Conservation (phyloP, 92 coral and sea anemone species). For the Phenganax stokvisi region DNA sequence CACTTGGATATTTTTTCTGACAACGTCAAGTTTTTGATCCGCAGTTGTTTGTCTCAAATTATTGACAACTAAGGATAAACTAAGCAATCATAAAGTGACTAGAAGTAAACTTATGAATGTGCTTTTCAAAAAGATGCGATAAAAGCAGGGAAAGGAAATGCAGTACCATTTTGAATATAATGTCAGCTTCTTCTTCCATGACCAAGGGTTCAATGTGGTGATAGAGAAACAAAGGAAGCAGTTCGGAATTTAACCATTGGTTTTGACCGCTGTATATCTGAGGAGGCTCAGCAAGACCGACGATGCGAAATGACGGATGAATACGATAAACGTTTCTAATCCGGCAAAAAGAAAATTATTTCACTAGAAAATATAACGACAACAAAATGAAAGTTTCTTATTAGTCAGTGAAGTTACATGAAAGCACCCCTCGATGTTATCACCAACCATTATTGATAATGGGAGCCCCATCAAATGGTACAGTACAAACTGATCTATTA, state of each 20-base stretch:
- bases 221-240: slow-evolving; percentile 80
- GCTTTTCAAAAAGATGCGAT: background rate
- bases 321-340: slow-evolving; percentile 70
- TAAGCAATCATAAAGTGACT: too few species aligned
- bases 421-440: too few species aligned
- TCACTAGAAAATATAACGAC: too few species aligned
- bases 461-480: too few species aligned
- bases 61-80: too few species aligned
- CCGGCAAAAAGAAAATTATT: background rate
- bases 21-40: too few species aligned
- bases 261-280: slow-evolving; percentile 68
- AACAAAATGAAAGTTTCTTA: too few species aligned
- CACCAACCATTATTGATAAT: too few species aligned
- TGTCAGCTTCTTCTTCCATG: slow-evolving; percentile 72
- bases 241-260: slow-evolving; percentile 91
- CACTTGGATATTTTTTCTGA: too few species aligned
- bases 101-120: background rate
- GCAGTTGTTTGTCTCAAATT: too few species aligned
- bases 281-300: slow-evolving; percentile 95
- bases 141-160: background rate
- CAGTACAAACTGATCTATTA: too few species aligned
- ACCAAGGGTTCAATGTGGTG: slow-evolving; percentile 78
- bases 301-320: slow-evolving; percentile 87
- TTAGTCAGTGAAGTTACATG: too few species aligned
- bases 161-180: slow-evolving; percentile 74